Conservation (phyloP, 2,113 vertebrate genomes). For the Puffinus mauretanicus region DNA sequence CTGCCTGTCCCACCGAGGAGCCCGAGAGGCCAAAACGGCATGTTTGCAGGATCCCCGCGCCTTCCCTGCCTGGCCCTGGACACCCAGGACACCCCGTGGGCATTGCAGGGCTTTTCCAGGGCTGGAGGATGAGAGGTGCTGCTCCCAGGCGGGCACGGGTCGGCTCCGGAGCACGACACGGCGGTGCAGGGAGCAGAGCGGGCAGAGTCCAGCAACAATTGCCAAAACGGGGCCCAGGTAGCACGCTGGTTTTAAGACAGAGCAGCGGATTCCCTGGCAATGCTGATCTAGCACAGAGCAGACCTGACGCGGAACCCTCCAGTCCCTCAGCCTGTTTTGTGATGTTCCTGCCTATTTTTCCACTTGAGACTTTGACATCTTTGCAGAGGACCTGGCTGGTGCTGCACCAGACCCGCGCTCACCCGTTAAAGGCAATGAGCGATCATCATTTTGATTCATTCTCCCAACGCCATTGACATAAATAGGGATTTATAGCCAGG, state of each 20-base stretch:
- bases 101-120: neutral
- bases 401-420: neutral
- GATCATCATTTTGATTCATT: neutral
- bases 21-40: accelerated
- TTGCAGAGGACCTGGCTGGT: neutral
- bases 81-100: accelerated
- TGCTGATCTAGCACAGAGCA: neutral
- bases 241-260: neutral
- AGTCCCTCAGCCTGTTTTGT: too few species aligned
- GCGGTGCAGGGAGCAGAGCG: accelerated
- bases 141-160: accelerated
- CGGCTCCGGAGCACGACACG: accelerated
- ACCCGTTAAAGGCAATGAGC: accelerated
- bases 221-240: neutral
- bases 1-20: neutral
- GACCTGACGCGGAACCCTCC: neutral
- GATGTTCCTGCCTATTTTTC: neutral
- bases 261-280: neutral
- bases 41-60: neutral
- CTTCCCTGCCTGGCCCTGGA: neutral
- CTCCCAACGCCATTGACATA: too few species aligned
- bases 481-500: neutral
- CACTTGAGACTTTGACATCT: neutral
- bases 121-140: neutral
- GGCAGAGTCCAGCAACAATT: neutral